A percentile compares a stretch with the other conserved stretches of the same genome.
phyloP scores from a whole-genome alignment of 2,113 vertebrate genomes.

The Candoia aspera region DNA sequence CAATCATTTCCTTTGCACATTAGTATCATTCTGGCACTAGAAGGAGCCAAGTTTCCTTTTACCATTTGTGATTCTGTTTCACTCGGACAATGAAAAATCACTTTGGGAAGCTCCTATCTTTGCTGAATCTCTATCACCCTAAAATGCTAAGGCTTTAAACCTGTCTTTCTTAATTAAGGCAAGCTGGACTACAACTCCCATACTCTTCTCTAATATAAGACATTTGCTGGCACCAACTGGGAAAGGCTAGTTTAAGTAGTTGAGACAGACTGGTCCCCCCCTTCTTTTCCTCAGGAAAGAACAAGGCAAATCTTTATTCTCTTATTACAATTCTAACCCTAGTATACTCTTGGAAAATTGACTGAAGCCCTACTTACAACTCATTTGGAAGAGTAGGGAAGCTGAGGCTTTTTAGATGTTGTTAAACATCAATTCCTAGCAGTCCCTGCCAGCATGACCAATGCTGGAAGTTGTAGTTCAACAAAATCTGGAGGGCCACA shows the following conservation, averaged over 20 bases:
- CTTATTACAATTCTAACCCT: neutral
- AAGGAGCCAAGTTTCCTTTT: constrained; percentile 17
- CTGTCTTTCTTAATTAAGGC: neutral
- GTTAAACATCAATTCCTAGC: neutral
- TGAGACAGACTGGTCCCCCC: neutral
- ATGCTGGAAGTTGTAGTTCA: neutral
- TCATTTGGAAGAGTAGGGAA: neutral
- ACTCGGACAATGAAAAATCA: constrained; percentile 10
- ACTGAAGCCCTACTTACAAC: neutral
- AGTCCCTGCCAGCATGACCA: neutral
- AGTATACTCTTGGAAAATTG: neutral
- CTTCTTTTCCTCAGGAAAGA: neutral
- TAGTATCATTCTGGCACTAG: constrained; percentile 8
- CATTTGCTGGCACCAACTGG: neutral
- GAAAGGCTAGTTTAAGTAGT: neutral
- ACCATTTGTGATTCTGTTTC: constrained; percentile 11
- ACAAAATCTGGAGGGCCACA: neutral
- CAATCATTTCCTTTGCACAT: constrained; percentile 26
- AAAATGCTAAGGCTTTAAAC: constrained; percentile 34
- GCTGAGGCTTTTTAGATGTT: neutral
- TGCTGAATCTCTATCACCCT: constrained; percentile 1
- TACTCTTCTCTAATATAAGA: neutral
- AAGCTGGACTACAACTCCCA: neutral
- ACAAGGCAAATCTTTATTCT: neutral
- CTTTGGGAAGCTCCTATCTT: constrained; percentile 1